Evolutionary conservation across 2,113 vertebrate genomes (phyloP), one percentile per base, ranked within the genome.

Genomic region (Chloebia gouldiae): DNA sequence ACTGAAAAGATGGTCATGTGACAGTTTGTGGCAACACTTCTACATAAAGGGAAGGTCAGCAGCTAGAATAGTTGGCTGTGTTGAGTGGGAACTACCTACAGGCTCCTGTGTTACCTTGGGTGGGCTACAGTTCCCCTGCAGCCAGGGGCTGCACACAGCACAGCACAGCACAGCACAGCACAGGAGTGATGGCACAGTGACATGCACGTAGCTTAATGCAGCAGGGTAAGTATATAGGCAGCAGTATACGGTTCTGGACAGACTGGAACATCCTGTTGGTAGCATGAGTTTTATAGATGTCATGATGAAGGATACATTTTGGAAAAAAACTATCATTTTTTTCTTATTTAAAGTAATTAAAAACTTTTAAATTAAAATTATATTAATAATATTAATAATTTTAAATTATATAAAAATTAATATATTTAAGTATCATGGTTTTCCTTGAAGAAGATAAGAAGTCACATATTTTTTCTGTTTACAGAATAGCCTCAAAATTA

Each of bases 61-160:
- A 47, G 6, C 16, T 30, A 37, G 1, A 1, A 1, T 7, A 3
- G 17, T 6, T 49, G 6, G 5, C 16, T 1, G 0, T 11, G n/a
- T 8, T 11, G 25, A 47, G 15, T 35, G 24, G 15, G 37, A 83
- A 27, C 27, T 59, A 7, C n/a, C 19, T 10, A 10, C 3, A 24
- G 33, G 3, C 4, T 82, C 8, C 65, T 47, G 17, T 37, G 56
- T 37, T 56, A 37, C 2, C 2, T 2, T 40, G 22, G 3, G 3
- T 17, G 33, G 13, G 11, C 12, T 24, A 4, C 6, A 3, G 6
- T 25, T 31, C 35, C n/a, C 16, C 78, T 66, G 25, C 30, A 80
- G 19, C 45, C 24, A 33, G 35, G 8, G 20, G 6, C 21, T 7
- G 4, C 20, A 14, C 72, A 60, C 54, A 53, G 40, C 71, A 47